phyloP scores from a whole-genome alignment of 2,113 vertebrate species.

The Falco punctatus region DNA sequence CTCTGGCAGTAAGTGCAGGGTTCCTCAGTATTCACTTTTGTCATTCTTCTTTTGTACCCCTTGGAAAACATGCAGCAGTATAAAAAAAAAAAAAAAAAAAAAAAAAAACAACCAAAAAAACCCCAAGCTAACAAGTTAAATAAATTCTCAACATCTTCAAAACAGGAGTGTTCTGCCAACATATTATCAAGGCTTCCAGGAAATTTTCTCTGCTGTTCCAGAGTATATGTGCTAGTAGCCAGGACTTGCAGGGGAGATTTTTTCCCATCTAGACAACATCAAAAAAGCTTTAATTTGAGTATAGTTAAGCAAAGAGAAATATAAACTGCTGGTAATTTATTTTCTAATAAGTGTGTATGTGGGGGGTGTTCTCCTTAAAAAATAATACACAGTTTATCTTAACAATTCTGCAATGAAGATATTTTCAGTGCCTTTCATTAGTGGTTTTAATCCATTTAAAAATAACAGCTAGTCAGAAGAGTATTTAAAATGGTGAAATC shows the following conservation, averaged over 20 bases:
- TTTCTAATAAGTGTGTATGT: background rate
- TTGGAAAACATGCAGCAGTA: background rate
- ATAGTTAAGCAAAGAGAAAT: background rate
- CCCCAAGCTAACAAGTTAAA: background rate
- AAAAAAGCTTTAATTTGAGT: background rate
- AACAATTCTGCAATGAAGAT: background rate
- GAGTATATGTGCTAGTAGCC: background rate
- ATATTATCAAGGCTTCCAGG: background rate
- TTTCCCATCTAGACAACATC: background rate
- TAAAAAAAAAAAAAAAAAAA: background rate
- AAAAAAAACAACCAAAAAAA: no score
- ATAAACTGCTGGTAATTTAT: background rate
- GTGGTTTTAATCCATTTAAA: background rate
- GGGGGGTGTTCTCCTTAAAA: background rate
- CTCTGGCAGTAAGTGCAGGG: background rate
- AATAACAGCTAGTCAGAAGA: background rate
- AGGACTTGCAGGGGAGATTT: background rate
- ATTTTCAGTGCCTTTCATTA: background rate
- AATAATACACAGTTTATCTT: background rate
- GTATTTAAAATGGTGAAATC: background rate
- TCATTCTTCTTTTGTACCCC: background rate
- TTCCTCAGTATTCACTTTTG: background rate
- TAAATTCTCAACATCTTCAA: background rate
- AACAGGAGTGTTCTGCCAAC: conserved; percentile 36
- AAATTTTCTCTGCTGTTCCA: conserved; percentile 1